Evolutionary conservation across 2,888 invertebrate species (phyloP), one percentile per base, ranked within the genome.

Genomic region (Micoletzkya japonica): DNA sequence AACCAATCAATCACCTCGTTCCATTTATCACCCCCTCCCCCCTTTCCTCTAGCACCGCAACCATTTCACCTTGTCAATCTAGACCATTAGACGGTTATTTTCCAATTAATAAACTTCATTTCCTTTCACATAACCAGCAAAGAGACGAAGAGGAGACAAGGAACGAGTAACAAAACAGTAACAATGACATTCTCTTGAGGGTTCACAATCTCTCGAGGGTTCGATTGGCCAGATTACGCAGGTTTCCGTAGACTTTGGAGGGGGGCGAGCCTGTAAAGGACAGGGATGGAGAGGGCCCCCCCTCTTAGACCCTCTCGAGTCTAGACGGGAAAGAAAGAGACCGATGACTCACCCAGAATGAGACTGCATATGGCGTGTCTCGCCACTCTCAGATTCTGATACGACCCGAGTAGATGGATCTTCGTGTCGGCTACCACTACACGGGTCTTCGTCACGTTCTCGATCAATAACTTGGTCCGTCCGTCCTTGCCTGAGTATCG

Each of bases 391-490:
- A 97, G 95, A 86, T 97, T 98, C 87, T 96, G 94, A 86, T 91
- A 98, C 81, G 96, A 95, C 58, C 98, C 98, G 74, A 99, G 89
- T 77, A 98, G 92, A 86, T 99, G 96, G 76, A 99, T 92, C 89
- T 94, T 95, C 30, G 92, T 91, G 85, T 97, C 96, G 28, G 97
- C 97, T 74, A 99, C 88, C 32, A 99, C 94, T 85, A 99, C 95
- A 86, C 98, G 90, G 0, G 97, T 97, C 88, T 95, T 96, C 0
- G 97, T 98, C 0, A 93, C 94, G 87, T 99, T 99, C 88, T 99
- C 98, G 82, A 99, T 97, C 0, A 96, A 95, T 86, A 93, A 95
- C 86, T 96, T 97, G 1, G 96, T 99, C 74, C 77, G 73, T 52
- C 79, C 79, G 69, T 32, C 96, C 96, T 30, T 94, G 36, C 64